Evolutionary conservation across 2,797 vertebrate genomes (phyloP).

Genomic region (Pseudochaenichthys georgianus): DNA sequence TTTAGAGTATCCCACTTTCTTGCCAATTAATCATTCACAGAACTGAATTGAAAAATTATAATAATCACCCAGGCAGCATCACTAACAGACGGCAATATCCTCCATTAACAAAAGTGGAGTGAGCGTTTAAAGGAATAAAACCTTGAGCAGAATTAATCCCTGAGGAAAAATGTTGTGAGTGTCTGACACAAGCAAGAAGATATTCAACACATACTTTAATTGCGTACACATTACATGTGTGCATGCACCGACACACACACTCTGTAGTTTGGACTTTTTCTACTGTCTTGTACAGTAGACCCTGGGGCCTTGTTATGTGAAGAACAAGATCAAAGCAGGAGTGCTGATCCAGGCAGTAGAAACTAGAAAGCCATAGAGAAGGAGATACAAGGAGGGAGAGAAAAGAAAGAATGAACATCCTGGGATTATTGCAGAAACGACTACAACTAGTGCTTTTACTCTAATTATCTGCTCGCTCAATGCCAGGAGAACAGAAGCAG

Average conservation of each 20-base stretch:
- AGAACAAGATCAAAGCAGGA: conserved; percentile 72
- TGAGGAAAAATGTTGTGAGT: conserved; percentile 43
- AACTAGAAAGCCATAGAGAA: conserved; percentile 47
- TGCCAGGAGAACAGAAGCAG: conserved; percentile 36
- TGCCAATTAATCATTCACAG: conserved; percentile 50
- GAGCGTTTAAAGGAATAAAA: conserved; percentile 37
- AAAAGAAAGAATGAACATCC: conserved; percentile 32
- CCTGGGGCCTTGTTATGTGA: conserved; percentile 77
- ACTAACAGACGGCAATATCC: conserved; percentile 38
- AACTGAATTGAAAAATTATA: conserved; percentile 5
- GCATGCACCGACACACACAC: background rate
- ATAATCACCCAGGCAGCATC: conserved; percentile 34
- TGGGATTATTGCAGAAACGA: conserved; percentile 33
- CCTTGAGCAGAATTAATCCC: conserved; percentile 53
- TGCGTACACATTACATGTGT: conserved; percentile 10
- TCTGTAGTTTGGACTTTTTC: conserved; percentile 44
- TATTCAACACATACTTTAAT: conserved; percentile 47
- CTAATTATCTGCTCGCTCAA: conserved; percentile 65
- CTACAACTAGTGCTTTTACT: conserved; percentile 59
- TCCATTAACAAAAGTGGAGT: conserved; percentile 48
- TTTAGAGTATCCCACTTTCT: conserved; percentile 41
- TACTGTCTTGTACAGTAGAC: conserved; percentile 51
- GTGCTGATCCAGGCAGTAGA: conserved; percentile 58
- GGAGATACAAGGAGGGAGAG: conserved; percentile 38
- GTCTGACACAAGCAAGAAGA: conserved; percentile 57